phyloP scores from a whole-genome alignment of 2,113 vertebrate genomes.

The Cyprinodon variegatus region DNA sequence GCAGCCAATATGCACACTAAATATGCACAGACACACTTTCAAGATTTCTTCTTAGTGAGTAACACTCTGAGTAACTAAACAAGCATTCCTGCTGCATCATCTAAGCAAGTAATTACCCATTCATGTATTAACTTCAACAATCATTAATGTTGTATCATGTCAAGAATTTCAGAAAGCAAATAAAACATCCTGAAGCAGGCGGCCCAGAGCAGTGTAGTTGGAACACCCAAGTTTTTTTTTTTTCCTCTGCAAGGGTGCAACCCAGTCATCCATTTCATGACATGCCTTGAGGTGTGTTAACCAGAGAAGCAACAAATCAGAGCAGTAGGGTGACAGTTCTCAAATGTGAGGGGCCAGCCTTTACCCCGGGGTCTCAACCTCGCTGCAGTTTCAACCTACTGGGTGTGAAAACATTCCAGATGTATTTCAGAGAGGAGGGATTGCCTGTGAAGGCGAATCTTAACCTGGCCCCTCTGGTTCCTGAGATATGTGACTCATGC shows the following conservation, averaged over 20 bases:
- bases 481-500: not conserved
- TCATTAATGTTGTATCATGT: not conserved
- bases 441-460: conserved; percentile 26
- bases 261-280: not conserved
- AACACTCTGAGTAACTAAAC: conserved; percentile 42
- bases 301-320: not conserved
- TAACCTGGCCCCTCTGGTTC: conserved; percentile 20
- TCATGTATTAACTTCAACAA: conserved; percentile 18
- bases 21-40: conserved; percentile 16
- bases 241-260: not conserved
- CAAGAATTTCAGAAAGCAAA: not conserved
- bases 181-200: not conserved
- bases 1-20: too few species aligned
- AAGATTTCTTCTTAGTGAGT: conserved; percentile 51
- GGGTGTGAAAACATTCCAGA: conserved; percentile 55
- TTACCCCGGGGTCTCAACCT: conserved; percentile 34
- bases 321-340: conserved; percentile 13
- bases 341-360: conserved; percentile 9
- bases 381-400: not conserved
- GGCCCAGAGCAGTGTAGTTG: not conserved
- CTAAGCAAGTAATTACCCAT: conserved; percentile 4
- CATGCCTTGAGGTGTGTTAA: conserved; percentile 4
- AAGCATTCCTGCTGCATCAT: conserved; percentile 25
- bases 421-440: conserved; percentile 24
- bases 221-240: not conserved